Evolutionary conservation across 2,113 vertebrate species (phyloP).

Genomic region (Brachyhypopomus gauderio): DNA sequence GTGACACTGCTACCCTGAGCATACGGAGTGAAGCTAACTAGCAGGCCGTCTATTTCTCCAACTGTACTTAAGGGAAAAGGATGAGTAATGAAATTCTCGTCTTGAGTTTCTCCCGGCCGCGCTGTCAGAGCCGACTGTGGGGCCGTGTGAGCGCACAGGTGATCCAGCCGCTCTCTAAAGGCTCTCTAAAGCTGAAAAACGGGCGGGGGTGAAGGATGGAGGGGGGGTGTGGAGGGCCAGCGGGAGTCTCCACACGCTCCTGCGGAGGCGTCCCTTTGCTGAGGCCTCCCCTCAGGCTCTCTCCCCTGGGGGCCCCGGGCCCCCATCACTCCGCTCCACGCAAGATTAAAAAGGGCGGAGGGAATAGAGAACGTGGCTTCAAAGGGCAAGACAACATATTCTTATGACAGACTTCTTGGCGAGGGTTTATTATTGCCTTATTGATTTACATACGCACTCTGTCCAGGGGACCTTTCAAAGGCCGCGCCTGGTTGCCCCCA

Average conservation of each 20-base stretch:
- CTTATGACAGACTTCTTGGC: slow-evolving; percentile 45
- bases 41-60: slow-evolving; percentile 44
- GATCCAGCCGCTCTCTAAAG: no score
- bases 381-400: slow-evolving; percentile 56
- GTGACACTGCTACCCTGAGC: slow-evolving; percentile 43
- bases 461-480: slow-evolving; percentile 43
- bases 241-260: neutral
- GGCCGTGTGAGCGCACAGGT: no score
- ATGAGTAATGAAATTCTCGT: slow-evolving; percentile 30
- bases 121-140: no score
- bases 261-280: slow-evolving; percentile 39
- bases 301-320: slow-evolving; percentile 24
- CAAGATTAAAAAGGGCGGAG: slow-evolving; percentile 53
- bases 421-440: slow-evolving; percentile 51
- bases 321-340: slow-evolving; percentile 44
- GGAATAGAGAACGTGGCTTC: slow-evolving; percentile 53
- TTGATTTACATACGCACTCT: slow-evolving; percentile 57
- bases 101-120: slow-evolving; percentile 31
- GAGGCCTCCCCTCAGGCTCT: slow-evolving; percentile 32
- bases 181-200: slow-evolving; percentile 42
- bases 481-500: slow-evolving; percentile 11
- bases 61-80: slow-evolving; percentile 43
- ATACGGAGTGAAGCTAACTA: slow-evolving; percentile 40
- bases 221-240: no score
- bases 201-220: no score